phyloP scores from a whole-genome alignment of 2,797 vertebrate genomes.

The Parotocinclus haroldoi region DNA sequence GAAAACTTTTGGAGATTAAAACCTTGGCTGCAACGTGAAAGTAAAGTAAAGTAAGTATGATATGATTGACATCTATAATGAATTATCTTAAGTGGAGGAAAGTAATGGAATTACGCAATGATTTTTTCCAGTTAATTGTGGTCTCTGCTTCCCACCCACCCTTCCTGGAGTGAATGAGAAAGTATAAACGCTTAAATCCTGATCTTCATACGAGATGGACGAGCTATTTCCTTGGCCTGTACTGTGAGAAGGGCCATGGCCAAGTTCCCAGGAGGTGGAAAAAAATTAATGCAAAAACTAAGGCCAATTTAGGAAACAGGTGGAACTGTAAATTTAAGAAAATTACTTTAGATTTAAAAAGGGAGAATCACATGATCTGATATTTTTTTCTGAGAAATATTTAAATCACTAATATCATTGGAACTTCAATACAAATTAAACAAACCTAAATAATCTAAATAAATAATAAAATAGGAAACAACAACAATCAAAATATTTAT shows the following conservation, averaged over 20 bases:
- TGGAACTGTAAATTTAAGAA: too few species aligned
- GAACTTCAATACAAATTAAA: too few species aligned
- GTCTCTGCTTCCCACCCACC: neutral
- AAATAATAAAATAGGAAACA: too few species aligned
- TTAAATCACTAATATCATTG: too few species aligned
- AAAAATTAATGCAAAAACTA: too few species aligned
- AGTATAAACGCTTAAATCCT: neutral
- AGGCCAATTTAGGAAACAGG: too few species aligned
- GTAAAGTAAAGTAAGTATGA: neutral
- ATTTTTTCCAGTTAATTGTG: constrained; percentile 1
- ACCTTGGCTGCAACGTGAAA: neutral
- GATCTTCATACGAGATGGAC: neutral
- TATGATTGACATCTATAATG: neutral
- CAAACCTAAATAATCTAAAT: too few species aligned
- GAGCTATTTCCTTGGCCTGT: constrained; percentile 3
- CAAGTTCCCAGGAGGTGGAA: neutral
- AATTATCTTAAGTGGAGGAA: constrained; percentile 13
- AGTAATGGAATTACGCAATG: constrained; percentile 2
- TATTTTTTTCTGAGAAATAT: too few species aligned
- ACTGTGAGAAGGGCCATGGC: neutral
- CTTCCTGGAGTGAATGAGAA: neutral
- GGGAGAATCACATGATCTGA: too few species aligned
- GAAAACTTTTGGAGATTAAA: constrained; percentile 5
- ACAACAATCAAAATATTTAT: too few species aligned
- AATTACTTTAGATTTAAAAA: too few species aligned